Evolutionary conservation across 2,113 vertebrate genomes (phyloP).

Genomic region (Rhynchopsitta pachyrhyncha): DNA sequence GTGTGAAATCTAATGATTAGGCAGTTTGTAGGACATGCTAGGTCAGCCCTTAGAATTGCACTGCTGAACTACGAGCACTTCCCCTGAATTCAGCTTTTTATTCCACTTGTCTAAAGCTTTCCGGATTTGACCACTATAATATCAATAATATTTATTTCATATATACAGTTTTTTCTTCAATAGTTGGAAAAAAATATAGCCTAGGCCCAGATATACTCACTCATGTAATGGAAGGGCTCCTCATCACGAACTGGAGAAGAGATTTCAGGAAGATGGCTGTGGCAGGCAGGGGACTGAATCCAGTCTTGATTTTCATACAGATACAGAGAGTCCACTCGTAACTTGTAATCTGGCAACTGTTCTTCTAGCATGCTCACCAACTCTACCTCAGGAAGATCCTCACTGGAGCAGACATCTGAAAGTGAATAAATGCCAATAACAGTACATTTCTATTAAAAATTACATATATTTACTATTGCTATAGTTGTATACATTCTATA

Average conservation of each 20-base stretch:
- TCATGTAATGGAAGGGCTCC: constrained; percentile 92
- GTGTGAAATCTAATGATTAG: not conserved
- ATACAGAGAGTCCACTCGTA: constrained; percentile 84
- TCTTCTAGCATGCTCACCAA: constrained; percentile 81
- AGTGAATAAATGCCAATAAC: not conserved
- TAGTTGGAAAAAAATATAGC: not conserved
- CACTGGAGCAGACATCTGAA: constrained; percentile 82
- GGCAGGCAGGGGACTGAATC: constrained; percentile 73
- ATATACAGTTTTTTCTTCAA: not conserved
- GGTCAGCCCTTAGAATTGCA: not conserved
- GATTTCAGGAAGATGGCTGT: constrained; percentile 62
- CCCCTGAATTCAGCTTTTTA: not conserved
- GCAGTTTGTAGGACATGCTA: not conserved
- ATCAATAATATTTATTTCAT: not conserved
- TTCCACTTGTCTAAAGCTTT: not conserved
- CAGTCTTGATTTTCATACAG: constrained; percentile 90
- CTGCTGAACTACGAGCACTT: not conserved
- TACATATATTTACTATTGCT: not conserved
- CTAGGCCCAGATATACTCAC: constrained; percentile 73
- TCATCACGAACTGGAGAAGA: constrained; percentile 83
- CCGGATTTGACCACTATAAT: not conserved
- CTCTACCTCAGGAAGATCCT: constrained; percentile 77
- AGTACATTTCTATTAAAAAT: not conserved
- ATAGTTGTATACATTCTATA: not conserved
- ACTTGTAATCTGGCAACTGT: constrained; percentile 78